Conservation (phyloP, 1,140 invertebrate species). For the Dufourea novaeangliae region DNA sequence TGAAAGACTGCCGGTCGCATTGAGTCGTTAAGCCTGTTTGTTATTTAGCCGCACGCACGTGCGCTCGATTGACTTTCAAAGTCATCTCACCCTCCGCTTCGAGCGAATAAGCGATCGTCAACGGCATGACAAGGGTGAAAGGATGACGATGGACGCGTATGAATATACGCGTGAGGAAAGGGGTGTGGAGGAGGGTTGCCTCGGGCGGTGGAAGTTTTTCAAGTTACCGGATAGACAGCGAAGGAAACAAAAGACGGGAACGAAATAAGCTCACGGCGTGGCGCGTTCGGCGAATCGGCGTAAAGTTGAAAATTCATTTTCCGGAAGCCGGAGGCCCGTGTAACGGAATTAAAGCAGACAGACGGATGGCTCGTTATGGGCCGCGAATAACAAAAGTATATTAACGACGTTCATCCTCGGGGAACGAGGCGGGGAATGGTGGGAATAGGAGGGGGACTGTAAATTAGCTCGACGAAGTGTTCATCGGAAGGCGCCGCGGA, state of each 20-base stretch:
- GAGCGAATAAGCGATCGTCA: slow-evolving; percentile 4
- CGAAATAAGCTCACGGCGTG: background rate
- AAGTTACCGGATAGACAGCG: slow-evolving; percentile 13
- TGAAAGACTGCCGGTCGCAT: background rate
- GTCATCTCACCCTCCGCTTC: background rate
- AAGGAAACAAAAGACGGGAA: slow-evolving; percentile 12
- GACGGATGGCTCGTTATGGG: slow-evolving; percentile 24
- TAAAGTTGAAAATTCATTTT: slow-evolving; percentile 39
- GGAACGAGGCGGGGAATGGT: background rate
- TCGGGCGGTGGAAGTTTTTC: background rate
- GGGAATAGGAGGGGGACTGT: background rate
- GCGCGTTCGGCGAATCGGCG: background rate
- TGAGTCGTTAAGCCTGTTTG: slow-evolving; percentile 17
- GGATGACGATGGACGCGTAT: slow-evolving; percentile 1
- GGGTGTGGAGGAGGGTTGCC: no score
- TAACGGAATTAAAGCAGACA: slow-evolving; percentile 32
- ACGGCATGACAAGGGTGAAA: background rate
- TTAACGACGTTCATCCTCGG: background rate
- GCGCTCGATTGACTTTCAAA: slow-evolving; percentile 43
- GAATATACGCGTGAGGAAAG: background rate
- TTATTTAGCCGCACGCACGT: slow-evolving; percentile 2
- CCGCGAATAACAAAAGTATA: slow-evolving; percentile 28
- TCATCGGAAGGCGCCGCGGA: slow-evolving; percentile 19
- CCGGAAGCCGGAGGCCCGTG: background rate
- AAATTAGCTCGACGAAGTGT: background rate